A percentile compares a stretch with the other conserved stretches of the same genome.
These are phyloP conservation scores for Nasonia vitripennis DNA, from an alignment of 1,140 invertebrate species.

Conservation along the genomic window DNA sequence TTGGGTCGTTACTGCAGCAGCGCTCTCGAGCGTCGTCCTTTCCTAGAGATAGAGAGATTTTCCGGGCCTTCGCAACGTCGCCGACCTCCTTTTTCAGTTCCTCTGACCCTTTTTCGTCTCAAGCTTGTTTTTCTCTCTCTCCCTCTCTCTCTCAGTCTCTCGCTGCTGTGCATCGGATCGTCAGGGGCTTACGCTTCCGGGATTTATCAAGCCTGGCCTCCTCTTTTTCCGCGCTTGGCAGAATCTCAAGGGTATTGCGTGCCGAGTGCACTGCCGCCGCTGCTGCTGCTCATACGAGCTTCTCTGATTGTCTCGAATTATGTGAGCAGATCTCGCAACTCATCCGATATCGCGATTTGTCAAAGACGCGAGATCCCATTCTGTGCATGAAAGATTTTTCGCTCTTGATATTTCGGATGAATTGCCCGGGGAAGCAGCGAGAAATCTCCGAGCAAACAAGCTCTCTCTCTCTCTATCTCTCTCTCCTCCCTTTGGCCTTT, in stretches of 20 bases:
- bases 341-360: neutral
- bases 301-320: conserved; percentile 12
- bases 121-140: conserved; percentile 28
- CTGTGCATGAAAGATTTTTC: neutral
- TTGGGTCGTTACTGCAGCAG: neutral
- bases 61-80: neutral
- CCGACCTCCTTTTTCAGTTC: conserved; percentile 21
- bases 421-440: neutral
- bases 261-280: neutral
- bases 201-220: conserved; percentile 15
- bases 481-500: neutral
- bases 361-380: neutral
- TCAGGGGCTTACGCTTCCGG: conserved; percentile 23
- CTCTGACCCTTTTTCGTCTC: neutral
- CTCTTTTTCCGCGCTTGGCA: conserved; percentile 18
- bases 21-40: conserved; percentile 28
- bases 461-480: neutral
- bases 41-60: neutral
- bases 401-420: neutral
- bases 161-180: neutral
- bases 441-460: neutral
- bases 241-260: conserved; percentile 10
- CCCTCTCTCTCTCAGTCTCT: neutral
- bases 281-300: neutral
- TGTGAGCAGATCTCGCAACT: neutral